Conservation (phyloP, 2,113 vertebrate species). For the Lagopus muta region DNA sequence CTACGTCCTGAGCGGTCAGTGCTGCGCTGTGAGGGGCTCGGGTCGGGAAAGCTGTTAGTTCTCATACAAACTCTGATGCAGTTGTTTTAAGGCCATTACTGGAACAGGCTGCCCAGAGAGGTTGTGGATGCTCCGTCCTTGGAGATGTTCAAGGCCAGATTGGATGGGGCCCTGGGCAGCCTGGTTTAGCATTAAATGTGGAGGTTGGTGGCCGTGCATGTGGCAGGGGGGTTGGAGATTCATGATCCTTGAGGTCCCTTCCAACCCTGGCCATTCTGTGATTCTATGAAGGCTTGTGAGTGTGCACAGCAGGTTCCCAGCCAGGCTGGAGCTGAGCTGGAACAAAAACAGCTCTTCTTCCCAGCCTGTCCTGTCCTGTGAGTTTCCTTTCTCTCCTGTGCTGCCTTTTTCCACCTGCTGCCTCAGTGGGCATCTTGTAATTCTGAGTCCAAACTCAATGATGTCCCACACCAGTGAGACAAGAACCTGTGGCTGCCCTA, state of each 20-base stretch:
- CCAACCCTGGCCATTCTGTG: too few species aligned
- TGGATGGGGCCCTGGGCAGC: too few species aligned
- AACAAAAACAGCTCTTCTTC: not conserved
- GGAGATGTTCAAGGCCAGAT: too few species aligned
- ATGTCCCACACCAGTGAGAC: not conserved
- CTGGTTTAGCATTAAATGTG: too few species aligned
- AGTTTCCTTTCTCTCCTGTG: not conserved
- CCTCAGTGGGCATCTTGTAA: not conserved
- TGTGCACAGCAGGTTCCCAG: not conserved
- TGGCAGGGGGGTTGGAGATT: too few species aligned
- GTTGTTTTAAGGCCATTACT: too few species aligned
- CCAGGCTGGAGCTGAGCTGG: not conserved
- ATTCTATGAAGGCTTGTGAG: not conserved
- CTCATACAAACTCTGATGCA: not conserved
- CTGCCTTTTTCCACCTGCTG: not conserved
- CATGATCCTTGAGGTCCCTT: too few species aligned
- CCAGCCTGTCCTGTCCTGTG: not conserved
- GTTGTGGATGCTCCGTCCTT: too few species aligned
- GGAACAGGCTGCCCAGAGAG: too few species aligned
- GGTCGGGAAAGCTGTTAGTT: too few species aligned
- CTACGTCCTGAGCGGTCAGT: slow-evolving; percentile 80
- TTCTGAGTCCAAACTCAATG: not conserved
- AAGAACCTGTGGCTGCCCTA: too few species aligned
- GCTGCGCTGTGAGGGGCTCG: not conserved
- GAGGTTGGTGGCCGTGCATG: too few species aligned